Base-by-base conservation (phyloP, 53 echinoderm and acorn worm species). In the Astropecten irregularis region DNA sequence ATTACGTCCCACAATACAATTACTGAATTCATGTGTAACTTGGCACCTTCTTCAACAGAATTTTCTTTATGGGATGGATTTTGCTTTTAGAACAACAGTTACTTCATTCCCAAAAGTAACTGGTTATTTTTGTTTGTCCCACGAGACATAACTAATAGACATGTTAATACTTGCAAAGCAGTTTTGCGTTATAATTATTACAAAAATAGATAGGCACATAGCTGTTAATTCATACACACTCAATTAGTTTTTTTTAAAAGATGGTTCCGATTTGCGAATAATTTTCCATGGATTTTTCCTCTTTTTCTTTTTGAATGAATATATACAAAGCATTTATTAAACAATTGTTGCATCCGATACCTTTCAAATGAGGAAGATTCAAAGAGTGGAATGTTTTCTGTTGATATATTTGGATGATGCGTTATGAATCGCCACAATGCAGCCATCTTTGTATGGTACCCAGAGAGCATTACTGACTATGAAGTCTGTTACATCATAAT, bases 101-200 rank as follows among this genome's bases (percentile, higher is more conserved):
- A n/a, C n/a, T n/a, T n/a, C n/a, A n/a, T n/a, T n/a, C n/a, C n/a
- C n/a, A n/a, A n/a, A n/a, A 53, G 5, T 53, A 42, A 42, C 11
- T 8, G 6, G 53, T 53, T 53, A 19, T 6, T 42, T 21, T 19
- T 56, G 22, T 21, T 56, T 56, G 10, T 56, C 56, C 26, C 56
- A 56, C 56, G 2, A 21, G 25, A 56, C 56, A 56, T 20, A 21
- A 18, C 49, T 18, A 49, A 21, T 56, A 4, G 10, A 10, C 56
- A 20, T 20, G 56, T 56, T 44, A 62, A 62, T 79, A 79, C 76
- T 76, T 44, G 60, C 21, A 30, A 77, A 47, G 32, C 40, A 15
- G 62, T 77, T 27, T 62, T 60, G 77, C 79, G n/a, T n/a, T n/a
- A 79, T 79, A 79, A 79, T 79, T 42, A 79, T 62, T 79, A 79